Evolutionary conservation across 2,888 invertebrate species (phyloP), one percentile per base, ranked within the genome.

Genomic region (Lysandra coridon): DNA sequence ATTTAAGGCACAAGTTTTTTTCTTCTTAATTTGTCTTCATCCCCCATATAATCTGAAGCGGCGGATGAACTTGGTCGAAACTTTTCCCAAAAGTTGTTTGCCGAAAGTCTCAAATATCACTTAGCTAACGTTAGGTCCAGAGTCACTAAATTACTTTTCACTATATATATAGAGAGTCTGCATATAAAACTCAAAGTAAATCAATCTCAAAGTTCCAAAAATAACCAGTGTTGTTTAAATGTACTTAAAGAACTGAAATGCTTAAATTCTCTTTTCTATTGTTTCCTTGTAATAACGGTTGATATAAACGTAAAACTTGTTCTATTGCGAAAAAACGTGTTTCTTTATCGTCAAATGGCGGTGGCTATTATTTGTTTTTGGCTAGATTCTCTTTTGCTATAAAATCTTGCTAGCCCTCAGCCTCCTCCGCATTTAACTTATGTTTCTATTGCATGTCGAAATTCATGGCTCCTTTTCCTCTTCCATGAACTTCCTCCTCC

Each of bases 271-370:
- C 93, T 93, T 94, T 95, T 93, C 95, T 95, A 95, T 95, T 94
- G 95, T 88, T 93, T 93, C 86, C 88, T 92, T 90, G 90, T 94
- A 93, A 95, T 94, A 95, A 95, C 93, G 92, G 92, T 95, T 94
- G 95, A 95, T 95, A 94, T 95, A 94, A 95, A 95, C 91, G 89
- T 91, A 95, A 95, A 95, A 95, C 95, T 95, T 94, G 95, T 95
- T 95, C 95, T 95, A 95, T 95, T 95, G 95, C 95, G 94, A 95
- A 95, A 95, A 95, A 95, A 95, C 94, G 94, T 93, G 92, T 93
- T 94, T 90, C 95, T 95, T 94, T 94, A 94, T 92, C 92, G 95
- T 95, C 95, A 95, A 95, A 95, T 95, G 93, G 92, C 94, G 92
- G 87, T 87, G 85, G 87, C 86, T 91, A 86, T 90, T 90, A 91